A percentile compares a stretch with the other conserved stretches of the same genome.
Evolutionary conservation across 1,140 invertebrate species (phyloP).

Genomic region (Drosophila hydei): DNA sequence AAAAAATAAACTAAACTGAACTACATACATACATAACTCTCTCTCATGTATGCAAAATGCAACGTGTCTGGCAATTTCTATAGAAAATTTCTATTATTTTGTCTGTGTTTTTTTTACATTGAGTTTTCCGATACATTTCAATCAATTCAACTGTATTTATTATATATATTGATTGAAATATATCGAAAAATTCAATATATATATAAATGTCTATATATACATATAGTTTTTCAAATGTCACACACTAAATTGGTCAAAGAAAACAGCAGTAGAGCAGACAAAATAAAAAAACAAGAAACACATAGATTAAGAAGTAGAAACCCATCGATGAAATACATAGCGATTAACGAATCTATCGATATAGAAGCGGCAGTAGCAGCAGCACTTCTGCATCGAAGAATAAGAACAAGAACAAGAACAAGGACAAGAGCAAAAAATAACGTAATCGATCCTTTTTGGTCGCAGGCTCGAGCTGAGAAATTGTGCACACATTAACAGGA

Average conservation of each 20-base stretch:
- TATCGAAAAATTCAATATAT: too few relatives aligned
- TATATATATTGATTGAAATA: too few relatives aligned
- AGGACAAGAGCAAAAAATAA: not conserved
- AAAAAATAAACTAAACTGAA: not conserved
- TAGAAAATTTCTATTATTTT: not conserved
- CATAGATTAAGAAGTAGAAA: not conserved
- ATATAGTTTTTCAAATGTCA: slow-evolving; percentile 16
- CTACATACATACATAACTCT: too few relatives aligned
- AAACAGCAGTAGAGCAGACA: slow-evolving; percentile 3
- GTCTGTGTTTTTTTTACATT: slow-evolving; percentile 14
- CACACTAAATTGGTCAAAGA: slow-evolving; percentile 6
- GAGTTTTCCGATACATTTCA: slow-evolving; percentile 23
- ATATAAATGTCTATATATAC: too few relatives aligned
- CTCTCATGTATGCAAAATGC: too few relatives aligned
- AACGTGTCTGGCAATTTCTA: too few relatives aligned
- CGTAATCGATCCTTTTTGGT: not conserved
- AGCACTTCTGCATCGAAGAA: too few relatives aligned
- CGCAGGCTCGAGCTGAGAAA: not conserved
- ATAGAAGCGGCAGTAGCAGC: too few relatives aligned
- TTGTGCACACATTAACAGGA: too few relatives aligned
- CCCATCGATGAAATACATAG: slow-evolving; percentile 1
- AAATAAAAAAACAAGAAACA: not conserved
- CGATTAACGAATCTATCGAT: slow-evolving; percentile 7
- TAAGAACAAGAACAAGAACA: slow-evolving; percentile 10
- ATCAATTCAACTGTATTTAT: slow-evolving; percentile 11